A percentile compares a stretch with the other conserved stretches of the same genome.
Conservation (phyloP, 1,140 invertebrate genomes). For the Pectinophora gossypiella region DNA sequence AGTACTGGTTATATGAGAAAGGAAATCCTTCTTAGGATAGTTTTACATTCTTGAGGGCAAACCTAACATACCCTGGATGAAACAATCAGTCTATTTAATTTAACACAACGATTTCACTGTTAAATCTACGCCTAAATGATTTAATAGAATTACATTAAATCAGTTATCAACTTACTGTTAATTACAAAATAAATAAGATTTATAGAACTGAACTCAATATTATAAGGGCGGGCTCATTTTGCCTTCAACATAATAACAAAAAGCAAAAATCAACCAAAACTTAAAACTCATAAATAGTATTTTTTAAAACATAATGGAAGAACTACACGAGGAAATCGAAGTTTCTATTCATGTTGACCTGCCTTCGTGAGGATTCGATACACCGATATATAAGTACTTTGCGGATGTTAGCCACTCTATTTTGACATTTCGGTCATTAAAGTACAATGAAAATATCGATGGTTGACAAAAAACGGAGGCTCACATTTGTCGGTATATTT, state of each 20-base stretch:
- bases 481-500: too few species aligned
- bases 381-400: too few species aligned
- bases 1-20: too few species aligned
- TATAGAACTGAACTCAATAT: background rate
- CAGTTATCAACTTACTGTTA: too few species aligned
- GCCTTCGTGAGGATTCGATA: background rate
- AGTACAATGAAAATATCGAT: too few species aligned
- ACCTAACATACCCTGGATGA: conserved; percentile 15
- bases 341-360: too few species aligned
- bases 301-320: background rate
- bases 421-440: too few species aligned
- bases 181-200: background rate
- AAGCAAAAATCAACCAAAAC: conserved; percentile 1
- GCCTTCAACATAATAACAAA: background rate
- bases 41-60: background rate
- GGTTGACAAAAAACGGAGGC: too few species aligned
- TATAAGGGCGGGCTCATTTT: background rate
- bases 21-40: background rate
- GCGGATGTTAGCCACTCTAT: too few species aligned
- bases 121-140: background rate
- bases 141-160: too few species aligned
- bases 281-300: conserved; percentile 2
- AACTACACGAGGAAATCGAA: background rate
- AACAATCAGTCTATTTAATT: conserved; percentile 27
- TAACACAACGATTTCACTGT: background rate